These are phyloP conservation scores for Poecilia wingei DNA, from an alignment of 2,797 vertebrate species.

Conservation along the genomic window DNA sequence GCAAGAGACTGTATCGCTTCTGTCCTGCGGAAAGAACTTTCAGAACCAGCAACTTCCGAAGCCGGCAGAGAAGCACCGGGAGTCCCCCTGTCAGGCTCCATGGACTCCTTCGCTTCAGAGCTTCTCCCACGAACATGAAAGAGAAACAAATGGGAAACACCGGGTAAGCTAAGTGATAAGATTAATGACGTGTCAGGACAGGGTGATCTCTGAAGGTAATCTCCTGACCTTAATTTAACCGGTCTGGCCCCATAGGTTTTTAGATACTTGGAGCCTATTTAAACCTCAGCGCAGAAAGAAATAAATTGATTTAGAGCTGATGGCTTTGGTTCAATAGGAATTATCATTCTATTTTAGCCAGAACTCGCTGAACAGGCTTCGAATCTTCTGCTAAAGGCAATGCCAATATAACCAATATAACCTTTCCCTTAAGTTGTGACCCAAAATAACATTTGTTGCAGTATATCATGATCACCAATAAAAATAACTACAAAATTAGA, in stretches of 20 bases:
- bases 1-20: neutral
- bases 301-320: neutral
- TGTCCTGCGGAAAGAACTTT: neutral
- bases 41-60: neutral
- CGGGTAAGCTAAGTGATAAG: neutral
- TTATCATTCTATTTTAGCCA: neutral
- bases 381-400: neutral
- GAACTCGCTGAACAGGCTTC: neutral
- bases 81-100: conserved; percentile 27
- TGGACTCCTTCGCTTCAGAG: conserved; percentile 27
- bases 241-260: conserved; percentile 14
- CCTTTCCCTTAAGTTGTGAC: neutral
- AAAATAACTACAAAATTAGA: neutral
- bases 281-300: conserved; percentile 11
- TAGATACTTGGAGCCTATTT: conserved; percentile 25
- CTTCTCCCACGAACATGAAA: neutral
- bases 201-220: conserved; percentile 38
- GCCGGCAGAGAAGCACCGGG: neutral
- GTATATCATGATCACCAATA: neutral
- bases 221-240: conserved; percentile 45
- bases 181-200: conserved; percentile 2
- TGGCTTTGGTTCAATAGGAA: neutral
- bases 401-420: neutral
- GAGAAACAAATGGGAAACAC: neutral
- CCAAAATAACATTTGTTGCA: neutral